Evolutionary conservation across 1,140 invertebrate genomes (phyloP).

Genomic region (Achatina immaculata): DNA sequence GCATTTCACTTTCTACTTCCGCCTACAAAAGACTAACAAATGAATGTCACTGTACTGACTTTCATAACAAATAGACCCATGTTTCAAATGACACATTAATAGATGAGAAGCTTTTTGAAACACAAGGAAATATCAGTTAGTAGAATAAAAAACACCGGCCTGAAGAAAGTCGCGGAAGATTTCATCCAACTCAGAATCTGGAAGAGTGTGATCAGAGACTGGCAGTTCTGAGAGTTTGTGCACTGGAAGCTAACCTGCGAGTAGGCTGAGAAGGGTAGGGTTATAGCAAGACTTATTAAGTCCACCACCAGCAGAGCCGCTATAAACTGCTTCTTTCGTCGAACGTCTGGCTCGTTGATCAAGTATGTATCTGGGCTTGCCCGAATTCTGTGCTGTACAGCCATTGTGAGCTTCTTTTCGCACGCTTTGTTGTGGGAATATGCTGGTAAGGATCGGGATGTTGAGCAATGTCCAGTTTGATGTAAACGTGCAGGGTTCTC

Average conservation of each 20-base stretch:
- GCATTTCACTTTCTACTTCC: no score
- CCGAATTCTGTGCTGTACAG: no score
- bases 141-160: conserved; percentile 39
- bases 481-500: background rate
- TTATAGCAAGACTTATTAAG: conserved; percentile 39
- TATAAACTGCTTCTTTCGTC: conserved; percentile 39
- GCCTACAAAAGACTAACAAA: no score
- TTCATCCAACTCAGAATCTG: conserved; percentile 43
- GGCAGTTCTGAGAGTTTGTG: conserved; percentile 32
- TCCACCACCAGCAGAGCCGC: conserved; percentile 40
- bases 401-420: no score
- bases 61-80: no score
- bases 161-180: conserved; percentile 38
- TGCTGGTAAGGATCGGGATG: no score
- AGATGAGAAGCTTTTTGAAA: background rate
- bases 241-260: conserved; percentile 40
- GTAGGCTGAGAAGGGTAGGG: conserved; percentile 44
- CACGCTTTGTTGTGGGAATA: no score
- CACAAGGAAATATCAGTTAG: conserved; percentile 27
- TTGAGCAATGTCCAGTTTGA: no score
- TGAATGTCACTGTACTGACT: no score
- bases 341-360: background rate
- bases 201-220: conserved; percentile 39
- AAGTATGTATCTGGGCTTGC: no score
- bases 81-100: no score